Percentiles rank a stretch among this genome's conserved stretches.
phyloP scores from a whole-genome alignment of 1,140 invertebrate species.

The Acromyrmex charruanus region DNA sequence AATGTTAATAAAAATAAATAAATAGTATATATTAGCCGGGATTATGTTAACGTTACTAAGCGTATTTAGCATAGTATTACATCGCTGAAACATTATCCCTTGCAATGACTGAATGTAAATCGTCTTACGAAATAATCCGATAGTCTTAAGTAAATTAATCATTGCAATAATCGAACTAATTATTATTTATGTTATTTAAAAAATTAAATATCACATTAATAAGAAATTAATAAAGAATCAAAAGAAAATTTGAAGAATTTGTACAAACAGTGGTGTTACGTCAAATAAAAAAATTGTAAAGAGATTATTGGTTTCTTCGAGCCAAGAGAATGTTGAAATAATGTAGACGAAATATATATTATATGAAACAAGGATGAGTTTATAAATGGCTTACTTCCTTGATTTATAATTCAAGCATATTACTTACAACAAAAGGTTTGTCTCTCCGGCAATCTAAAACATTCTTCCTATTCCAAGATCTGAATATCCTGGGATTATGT shows the following conservation, averaged over 20 bases:
- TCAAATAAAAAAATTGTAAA: not conserved
- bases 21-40: not conserved
- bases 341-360: not conserved
- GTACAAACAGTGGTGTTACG: not conserved
- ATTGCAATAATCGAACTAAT: not conserved
- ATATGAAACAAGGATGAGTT: slow-evolving; percentile 16
- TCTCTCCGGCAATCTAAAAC: slow-evolving; percentile 8
- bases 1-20: not conserved
- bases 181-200: not conserved
- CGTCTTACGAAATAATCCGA: too few relatives aligned
- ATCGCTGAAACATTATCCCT: too few relatives aligned
- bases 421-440: slow-evolving; percentile 15
- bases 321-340: not conserved
- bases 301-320: not conserved
- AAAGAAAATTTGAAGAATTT: not conserved
- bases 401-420: slow-evolving; percentile 46
- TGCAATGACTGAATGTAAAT: too few relatives aligned
- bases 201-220: not conserved
- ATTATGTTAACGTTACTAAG: too few relatives aligned
- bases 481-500: slow-evolving; percentile 27
- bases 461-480: slow-evolving; percentile 36
- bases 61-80: too few relatives aligned
- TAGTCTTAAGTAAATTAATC: not conserved
- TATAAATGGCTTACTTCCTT: slow-evolving; percentile 30
- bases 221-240: not conserved